Evolutionary conservation across 2,888 invertebrate genomes (phyloP).

Genomic region (Tinea semifulvella): DNA sequence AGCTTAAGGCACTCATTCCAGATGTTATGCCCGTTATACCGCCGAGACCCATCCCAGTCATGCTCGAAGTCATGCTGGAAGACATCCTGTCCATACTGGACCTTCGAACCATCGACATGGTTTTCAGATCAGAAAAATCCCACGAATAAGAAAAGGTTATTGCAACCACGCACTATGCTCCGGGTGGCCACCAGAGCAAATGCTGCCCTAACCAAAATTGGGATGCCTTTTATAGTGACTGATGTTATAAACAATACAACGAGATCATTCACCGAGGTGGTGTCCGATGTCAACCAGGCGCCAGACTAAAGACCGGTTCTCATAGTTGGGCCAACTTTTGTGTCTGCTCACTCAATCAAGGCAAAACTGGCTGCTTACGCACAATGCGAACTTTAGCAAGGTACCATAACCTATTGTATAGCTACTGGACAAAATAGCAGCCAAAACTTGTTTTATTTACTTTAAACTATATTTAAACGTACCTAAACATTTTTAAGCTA

Average conservation of each 20-base stretch:
- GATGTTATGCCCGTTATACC: conserved; percentile 55
- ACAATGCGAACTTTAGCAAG: neutral
- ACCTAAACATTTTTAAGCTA: no score
- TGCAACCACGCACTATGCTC: conserved; percentile 45
- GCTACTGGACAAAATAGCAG: no score
- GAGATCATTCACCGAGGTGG: conserved; percentile 45
- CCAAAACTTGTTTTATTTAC: no score
- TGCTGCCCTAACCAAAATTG: conserved; percentile 31
- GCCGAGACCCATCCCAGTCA: conserved; percentile 61
- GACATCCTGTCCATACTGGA: conserved; percentile 63
- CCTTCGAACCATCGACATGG: conserved; percentile 50
- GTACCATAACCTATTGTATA: no score
- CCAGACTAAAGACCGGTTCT: conserved; percentile 33
- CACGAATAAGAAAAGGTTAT: conserved; percentile 25
- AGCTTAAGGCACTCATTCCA: conserved; percentile 53
- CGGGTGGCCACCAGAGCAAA: conserved; percentile 54
- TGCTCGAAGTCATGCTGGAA: conserved; percentile 61
- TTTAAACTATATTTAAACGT: no score
- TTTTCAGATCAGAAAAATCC: conserved; percentile 23
- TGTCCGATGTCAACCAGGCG: conserved; percentile 48
- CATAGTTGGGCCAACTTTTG: conserved; percentile 31
- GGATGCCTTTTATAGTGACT: conserved; percentile 20
- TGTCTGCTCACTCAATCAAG: conserved; percentile 38
- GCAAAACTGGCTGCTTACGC: conserved; percentile 12
- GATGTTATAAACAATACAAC: neutral